Evolutionary conservation across 2,797 vertebrate genomes (phyloP).

Genomic region (Ctenopoma kingsleyae): DNA sequence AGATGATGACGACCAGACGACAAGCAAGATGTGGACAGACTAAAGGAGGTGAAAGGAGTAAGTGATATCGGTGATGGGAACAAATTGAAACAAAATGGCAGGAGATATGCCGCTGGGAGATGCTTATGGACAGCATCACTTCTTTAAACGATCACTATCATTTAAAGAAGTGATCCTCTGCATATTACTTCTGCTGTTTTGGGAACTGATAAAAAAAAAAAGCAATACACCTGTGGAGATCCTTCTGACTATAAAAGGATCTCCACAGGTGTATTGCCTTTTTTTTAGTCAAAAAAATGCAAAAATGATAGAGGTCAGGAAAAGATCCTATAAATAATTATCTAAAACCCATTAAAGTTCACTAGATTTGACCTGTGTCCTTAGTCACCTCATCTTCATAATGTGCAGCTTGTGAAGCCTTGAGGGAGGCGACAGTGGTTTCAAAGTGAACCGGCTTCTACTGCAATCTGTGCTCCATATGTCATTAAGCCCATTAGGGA

Average conservation of each 20-base stretch:
- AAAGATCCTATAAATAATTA: slow-evolving; percentile 34
- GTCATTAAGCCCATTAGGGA: slow-evolving; percentile 78
- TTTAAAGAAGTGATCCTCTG: not conserved
- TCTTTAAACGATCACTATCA: slow-evolving; percentile 21
- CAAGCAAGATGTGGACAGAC: slow-evolving; percentile 68
- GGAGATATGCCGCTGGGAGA: slow-evolving; percentile 34
- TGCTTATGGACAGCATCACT: slow-evolving; percentile 44
- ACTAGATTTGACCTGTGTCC: slow-evolving; percentile 52
- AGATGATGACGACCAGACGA: slow-evolving; percentile 73
- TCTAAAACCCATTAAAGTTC: slow-evolving; percentile 46
- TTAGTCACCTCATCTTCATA: slow-evolving; percentile 38
- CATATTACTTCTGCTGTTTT: slow-evolving; percentile 13
- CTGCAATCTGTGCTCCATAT: slow-evolving; percentile 78
- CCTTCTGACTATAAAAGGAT: no score
- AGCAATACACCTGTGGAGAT: slow-evolving; percentile 39
- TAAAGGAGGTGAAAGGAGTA: slow-evolving; percentile 58
- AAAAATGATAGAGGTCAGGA: slow-evolving; percentile 19
- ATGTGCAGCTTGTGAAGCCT: slow-evolving; percentile 66
- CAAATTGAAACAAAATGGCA: slow-evolving; percentile 79
- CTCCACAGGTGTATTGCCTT: no score
- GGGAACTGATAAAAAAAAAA: slow-evolving; percentile 19
- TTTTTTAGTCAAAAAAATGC: no score
- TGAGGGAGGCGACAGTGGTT: slow-evolving; percentile 77
- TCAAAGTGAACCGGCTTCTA: slow-evolving; percentile 59
- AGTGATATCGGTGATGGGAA: slow-evolving; percentile 64